A percentile compares a stretch with the other conserved stretches of the same genome.
Evolutionary conservation across 2,888 invertebrate genomes (phyloP).

Genomic region (Apocheima hispidaria): DNA sequence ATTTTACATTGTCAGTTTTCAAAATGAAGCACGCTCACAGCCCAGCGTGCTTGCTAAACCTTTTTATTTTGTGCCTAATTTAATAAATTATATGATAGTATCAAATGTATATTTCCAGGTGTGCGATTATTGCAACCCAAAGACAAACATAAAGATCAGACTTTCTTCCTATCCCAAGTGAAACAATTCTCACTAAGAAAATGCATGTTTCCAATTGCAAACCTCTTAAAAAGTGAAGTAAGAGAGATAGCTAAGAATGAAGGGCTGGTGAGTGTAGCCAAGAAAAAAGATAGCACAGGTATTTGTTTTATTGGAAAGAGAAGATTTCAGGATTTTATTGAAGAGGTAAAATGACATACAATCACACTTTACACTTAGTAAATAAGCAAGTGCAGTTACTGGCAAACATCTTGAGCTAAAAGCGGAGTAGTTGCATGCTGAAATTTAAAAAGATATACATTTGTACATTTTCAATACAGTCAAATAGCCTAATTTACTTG

Average conservation of each 20-base stretch:
- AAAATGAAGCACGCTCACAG: no score
- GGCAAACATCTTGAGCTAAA: no score
- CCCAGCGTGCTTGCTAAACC: no score
- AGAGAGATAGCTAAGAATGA: conserved; percentile 91
- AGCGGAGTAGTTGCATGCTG: no score
- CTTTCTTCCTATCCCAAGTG: conserved; percentile 96
- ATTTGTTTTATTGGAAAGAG: conserved; percentile 98
- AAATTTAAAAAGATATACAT: no score
- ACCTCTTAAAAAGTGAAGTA: conserved; percentile 90
- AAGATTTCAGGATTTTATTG: conserved; percentile 95
- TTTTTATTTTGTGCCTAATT: no score
- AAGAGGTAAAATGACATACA: conserved; percentile 87
- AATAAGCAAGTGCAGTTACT: no score
- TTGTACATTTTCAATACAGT: no score
- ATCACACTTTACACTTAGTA: no score
- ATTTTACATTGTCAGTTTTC: no score
- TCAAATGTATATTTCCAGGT: conserved; percentile 74
- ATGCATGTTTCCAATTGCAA: conserved; percentile 97
- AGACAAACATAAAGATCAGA: conserved; percentile 96
- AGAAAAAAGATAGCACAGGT: conserved; percentile 95
- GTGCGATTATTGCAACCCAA: conserved; percentile 89
- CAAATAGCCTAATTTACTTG: no score
- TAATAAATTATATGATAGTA: no score
- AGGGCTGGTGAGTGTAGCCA: conserved; percentile 88
- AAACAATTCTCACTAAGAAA: conserved; percentile 90